Evolutionary conservation across 2,888 invertebrate species (phyloP).

Genomic region (Macaria liturata): DNA sequence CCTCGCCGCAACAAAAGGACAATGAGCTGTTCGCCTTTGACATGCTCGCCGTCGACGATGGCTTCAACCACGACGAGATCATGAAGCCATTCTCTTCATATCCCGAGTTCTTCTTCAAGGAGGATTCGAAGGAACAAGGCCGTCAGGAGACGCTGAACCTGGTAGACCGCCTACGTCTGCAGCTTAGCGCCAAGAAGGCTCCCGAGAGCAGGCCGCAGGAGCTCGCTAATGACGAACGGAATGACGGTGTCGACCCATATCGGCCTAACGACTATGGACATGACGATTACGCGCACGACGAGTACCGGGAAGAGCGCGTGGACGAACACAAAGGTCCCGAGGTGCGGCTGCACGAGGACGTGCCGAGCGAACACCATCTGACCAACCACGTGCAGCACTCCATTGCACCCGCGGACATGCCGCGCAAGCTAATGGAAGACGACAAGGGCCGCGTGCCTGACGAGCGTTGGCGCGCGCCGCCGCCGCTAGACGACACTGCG

Average conservation of each 20-base stretch:
- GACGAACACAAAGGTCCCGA: not conserved
- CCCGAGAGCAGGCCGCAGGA: conserved; percentile 74
- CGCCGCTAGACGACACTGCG: conserved; percentile 36
- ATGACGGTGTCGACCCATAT: conserved; percentile 17
- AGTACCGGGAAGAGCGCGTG: conserved; percentile 1
- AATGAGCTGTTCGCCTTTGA: conserved; percentile 86
- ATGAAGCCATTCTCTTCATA: conserved; percentile 86
- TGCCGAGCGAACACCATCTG: conserved; percentile 29
- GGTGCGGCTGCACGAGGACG: conserved; percentile 5
- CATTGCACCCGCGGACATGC: conserved; percentile 21
- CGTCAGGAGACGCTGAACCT: conserved; percentile 92
- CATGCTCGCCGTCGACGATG: conserved; percentile 85
- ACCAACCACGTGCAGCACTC: conserved; percentile 42
- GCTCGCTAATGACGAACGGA: conserved; percentile 53
- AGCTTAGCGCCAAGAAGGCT: conserved; percentile 86
- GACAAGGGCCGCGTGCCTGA: conserved; percentile 52
- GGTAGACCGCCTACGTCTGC: conserved; percentile 91
- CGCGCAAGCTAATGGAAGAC: conserved; percentile 32
- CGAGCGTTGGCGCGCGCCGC: conserved; percentile 59
- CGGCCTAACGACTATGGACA: not conserved
- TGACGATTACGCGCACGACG: conserved; percentile 3
- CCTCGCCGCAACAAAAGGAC: conserved; percentile 87
- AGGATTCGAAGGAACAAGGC: conserved; percentile 90
- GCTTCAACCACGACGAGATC: conserved; percentile 86
- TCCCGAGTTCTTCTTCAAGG: conserved; percentile 87